phyloP scores from a whole-genome alignment of 1,140 invertebrate species.

The Gryon sp. region DNA sequence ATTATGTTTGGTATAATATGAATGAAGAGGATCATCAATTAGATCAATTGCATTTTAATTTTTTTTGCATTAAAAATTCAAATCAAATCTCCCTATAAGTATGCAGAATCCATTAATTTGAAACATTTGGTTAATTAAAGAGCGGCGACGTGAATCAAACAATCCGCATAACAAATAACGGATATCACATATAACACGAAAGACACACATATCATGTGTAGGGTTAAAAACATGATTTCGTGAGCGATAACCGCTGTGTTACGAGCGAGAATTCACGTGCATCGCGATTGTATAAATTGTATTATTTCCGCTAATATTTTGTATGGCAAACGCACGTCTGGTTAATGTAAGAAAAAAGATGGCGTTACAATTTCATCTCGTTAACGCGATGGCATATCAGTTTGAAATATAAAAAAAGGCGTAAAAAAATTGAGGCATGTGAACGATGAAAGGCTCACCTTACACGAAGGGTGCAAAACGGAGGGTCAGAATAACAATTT shows the following conservation, averaged over 20 bases:
- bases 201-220: conserved; percentile 36
- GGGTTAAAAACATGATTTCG: conserved; percentile 58
- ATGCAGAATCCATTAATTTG: conserved; percentile 44
- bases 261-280: conserved; percentile 35
- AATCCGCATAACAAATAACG: conserved; percentile 59
- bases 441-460: conserved; percentile 51
- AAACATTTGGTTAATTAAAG: conserved; percentile 51
- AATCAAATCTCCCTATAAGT: not conserved
- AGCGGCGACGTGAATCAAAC: conserved; percentile 30
- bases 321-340: conserved; percentile 35
- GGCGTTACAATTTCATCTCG: conserved; percentile 57
- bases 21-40: no score
- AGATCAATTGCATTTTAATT: no score
- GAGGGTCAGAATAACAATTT: conserved; percentile 72
- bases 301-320: conserved; percentile 63
- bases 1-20: no score
- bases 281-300: conserved; percentile 60
- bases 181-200: conserved; percentile 50
- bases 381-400: conserved; percentile 56
- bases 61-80: no score
- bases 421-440: conserved; percentile 50
- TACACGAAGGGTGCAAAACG: conserved; percentile 38
- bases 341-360: conserved; percentile 48
- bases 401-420: not conserved
- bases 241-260: conserved; percentile 50